Evolutionary conservation across 2,888 invertebrate species (phyloP).

Genomic region (Gymnocheta viridis): DNA sequence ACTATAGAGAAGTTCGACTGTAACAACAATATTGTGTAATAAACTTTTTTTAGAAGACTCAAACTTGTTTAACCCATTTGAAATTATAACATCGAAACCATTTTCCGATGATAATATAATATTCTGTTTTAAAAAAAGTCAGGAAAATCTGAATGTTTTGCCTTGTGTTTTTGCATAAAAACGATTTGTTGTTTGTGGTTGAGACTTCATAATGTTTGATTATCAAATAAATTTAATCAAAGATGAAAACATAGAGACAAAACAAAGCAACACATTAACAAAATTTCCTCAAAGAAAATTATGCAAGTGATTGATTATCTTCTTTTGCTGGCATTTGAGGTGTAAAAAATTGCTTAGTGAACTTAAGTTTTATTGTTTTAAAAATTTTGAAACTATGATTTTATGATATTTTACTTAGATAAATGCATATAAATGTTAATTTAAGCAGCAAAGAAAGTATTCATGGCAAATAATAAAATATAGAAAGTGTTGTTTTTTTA

Average conservation of each 20-base stretch:
- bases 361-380: slow-evolving; percentile 8
- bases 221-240: slow-evolving; percentile 46
- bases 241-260: slow-evolving; percentile 14
- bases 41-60: neutral
- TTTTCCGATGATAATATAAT: neutral
- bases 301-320: slow-evolving; percentile 54
- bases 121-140: slow-evolving; percentile 10
- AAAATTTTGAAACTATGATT: neutral
- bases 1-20: too few species aligned
- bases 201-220: slow-evolving; percentile 38
- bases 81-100: slow-evolving; percentile 43
- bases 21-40: slow-evolving; percentile 43
- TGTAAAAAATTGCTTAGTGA: slow-evolving; percentile 38
- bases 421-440: too few species aligned
- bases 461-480: too few species aligned
- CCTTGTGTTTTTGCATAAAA: neutral
- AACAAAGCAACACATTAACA: slow-evolving; percentile 17
- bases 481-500: too few species aligned
- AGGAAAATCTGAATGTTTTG: neutral
- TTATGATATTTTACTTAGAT: neutral
- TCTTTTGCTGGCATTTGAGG: slow-evolving; percentile 4
- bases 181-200: slow-evolving; percentile 25
- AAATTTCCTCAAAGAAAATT: slow-evolving; percentile 33
- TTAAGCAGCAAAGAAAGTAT: too few species aligned
- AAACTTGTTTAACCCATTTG: slow-evolving; percentile 28